Evolutionary conservation across 2,113 vertebrate species (phyloP), one percentile per base, ranked within the genome.

Genomic region (cattle (Bos taurus)): DNA sequence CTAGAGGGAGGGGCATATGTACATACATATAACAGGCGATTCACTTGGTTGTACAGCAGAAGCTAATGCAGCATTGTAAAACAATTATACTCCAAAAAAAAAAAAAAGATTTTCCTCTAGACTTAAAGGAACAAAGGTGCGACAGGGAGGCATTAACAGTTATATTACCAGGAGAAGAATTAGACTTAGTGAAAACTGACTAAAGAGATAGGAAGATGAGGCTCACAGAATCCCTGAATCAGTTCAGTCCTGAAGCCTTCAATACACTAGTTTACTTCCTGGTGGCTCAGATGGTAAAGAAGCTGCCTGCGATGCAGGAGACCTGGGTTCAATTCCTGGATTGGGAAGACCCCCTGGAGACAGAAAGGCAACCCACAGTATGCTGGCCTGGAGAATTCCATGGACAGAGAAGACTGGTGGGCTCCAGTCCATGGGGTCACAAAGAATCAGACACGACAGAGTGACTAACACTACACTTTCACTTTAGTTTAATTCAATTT

Each of bases 161-260:
- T n/a, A 62, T 13, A 1, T 82, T 30, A 54, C 12, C 46, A 64
- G 43, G 67, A 82, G 33, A 14, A 96, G 60, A 90, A 46, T 85
- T 26, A 83, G 81, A 28, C 25, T 92, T 48, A 46, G 85, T 82
- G 77, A 54, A 87, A 90, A 82, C 19, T 23, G 28, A 67, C 71
- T 36, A 2, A 28, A 64, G 52, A 60, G 64, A 88, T n/a, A 43
- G 28, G 36, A 81, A 90, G 59, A 71, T 43, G 52, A 80, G 88
- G 36, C 33, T 71, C 33, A 54, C 25, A 16, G 43, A 40, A 19
- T 78, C 30, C 19, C 54, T 67, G 67, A 52, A 50, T 77, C 21
- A 36, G 56, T 64, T 56, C 83, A 67, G 21, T n/a, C 26, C 60
- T 46, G 54, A 62, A 77, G 43, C 25, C 82, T 78, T 43, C 7